A percentile compares a stretch with the other conserved stretches of the same genome.
Conservation (phyloP, 2,888 invertebrate genomes). For the Cabera pusaria region DNA sequence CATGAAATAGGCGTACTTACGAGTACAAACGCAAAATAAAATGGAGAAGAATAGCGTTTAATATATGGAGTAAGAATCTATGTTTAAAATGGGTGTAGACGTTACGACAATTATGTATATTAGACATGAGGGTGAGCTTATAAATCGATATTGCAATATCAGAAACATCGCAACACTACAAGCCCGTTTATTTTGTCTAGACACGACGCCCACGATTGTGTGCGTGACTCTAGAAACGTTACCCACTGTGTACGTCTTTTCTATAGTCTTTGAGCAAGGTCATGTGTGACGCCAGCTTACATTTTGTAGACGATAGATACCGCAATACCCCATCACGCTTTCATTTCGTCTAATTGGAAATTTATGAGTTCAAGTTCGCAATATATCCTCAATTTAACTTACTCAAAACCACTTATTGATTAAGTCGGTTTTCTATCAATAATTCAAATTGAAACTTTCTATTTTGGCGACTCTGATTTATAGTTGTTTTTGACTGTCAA, state of each 20-base stretch:
- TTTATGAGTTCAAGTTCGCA: constrained; percentile 23
- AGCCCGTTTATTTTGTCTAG: constrained; percentile 17
- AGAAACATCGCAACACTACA: too few relatives aligned
- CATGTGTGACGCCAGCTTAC: constrained; percentile 15
- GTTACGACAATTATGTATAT: too few relatives aligned
- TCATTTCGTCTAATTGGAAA: constrained; percentile 30
- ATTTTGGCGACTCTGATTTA: constrained; percentile 5
- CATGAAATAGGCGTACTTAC: too few relatives aligned
- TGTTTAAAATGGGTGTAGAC: too few relatives aligned
- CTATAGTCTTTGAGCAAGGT: constrained; percentile 15
- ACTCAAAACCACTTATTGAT: not conserved
- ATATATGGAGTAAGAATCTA: too few relatives aligned
- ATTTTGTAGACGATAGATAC: constrained; percentile 21
- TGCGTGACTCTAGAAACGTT: constrained; percentile 2
- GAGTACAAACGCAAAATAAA: too few relatives aligned
- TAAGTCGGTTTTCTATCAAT: not conserved
- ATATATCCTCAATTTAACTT: constrained; percentile 4
- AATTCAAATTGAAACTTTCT: constrained; percentile 11
- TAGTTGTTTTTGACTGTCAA: constrained; percentile 3
- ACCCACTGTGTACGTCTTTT: not conserved
- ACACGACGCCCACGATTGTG: constrained; percentile 10
- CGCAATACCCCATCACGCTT: constrained; percentile 19
- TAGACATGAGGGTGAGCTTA: too few relatives aligned
- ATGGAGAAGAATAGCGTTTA: too few relatives aligned
- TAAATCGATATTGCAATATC: too few relatives aligned